Percentiles rank a stretch among this genome's conserved stretches.
Conservation (phyloP, 2,888 invertebrate genomes). For the Gnatocerus cornutus region DNA sequence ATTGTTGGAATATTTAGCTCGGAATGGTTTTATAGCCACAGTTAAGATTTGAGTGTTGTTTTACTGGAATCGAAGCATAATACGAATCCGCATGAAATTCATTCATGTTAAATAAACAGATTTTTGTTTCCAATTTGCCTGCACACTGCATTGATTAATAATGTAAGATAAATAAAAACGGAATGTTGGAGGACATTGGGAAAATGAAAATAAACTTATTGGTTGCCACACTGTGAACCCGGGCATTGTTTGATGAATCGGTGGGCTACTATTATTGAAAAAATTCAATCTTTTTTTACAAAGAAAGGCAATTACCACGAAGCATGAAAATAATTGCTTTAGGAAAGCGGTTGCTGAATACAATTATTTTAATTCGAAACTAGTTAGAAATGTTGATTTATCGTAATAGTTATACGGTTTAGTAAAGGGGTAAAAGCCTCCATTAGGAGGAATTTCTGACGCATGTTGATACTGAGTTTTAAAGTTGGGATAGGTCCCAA, state of each 20-base stretch:
- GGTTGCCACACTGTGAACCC: conserved; percentile 14
- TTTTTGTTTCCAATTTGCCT: conserved; percentile 15
- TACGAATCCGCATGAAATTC: conserved; percentile 17
- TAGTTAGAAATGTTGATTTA: conserved; percentile 31
- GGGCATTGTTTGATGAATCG: conserved; percentile 30
- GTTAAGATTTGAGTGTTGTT: not conserved
- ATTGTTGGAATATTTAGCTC: no score
- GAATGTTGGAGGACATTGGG: not conserved
- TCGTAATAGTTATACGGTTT: conserved; percentile 36
- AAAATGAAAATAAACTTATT: conserved; percentile 15
- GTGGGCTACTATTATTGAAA: conserved; percentile 26
- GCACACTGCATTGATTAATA: conserved; percentile 27
- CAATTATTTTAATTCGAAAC: conserved; percentile 9
- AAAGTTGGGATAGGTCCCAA: conserved; percentile 39
- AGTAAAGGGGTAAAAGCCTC: conserved; percentile 31
- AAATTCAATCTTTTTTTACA: conserved; percentile 23
- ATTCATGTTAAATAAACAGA: conserved; percentile 25
- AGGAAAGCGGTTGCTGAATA: conserved; percentile 2
- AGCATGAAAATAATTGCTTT: conserved; percentile 11
- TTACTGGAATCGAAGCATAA: not conserved
- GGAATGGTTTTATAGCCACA: no score
- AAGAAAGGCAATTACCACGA: conserved; percentile 9
- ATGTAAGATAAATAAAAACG: conserved; percentile 12
- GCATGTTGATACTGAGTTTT: conserved; percentile 40
- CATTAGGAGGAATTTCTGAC: conserved; percentile 41